These are phyloP conservation scores for Cottus gobio DNA, from an alignment of 2,113 vertebrate genomes.

Conservation along the genomic window DNA sequence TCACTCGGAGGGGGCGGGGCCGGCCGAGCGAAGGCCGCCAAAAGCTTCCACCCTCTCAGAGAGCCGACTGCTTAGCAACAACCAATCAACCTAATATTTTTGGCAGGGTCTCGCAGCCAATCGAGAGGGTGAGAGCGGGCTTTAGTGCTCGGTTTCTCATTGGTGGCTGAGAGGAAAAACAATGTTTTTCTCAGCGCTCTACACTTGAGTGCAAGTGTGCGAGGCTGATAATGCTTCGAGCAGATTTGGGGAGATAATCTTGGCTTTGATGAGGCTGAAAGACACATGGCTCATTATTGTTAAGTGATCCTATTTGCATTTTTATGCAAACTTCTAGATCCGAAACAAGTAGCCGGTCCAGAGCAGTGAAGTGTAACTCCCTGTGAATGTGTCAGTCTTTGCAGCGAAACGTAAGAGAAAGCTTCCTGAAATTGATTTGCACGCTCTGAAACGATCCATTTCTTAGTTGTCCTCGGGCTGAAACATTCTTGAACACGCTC, in stretches of 20 bases:
- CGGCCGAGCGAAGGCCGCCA: constrained; percentile 30
- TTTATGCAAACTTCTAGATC: constrained; percentile 54
- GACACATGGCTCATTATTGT: constrained; percentile 71
- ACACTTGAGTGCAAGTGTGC: constrained; percentile 25
- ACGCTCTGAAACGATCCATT: constrained; percentile 40
- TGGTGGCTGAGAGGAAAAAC: constrained; percentile 59
- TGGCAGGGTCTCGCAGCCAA: constrained; percentile 75
- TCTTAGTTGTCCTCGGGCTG: constrained; percentile 32
- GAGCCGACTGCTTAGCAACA: constrained; percentile 84
- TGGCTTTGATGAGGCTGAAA: constrained; percentile 68
- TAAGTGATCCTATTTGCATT: constrained; percentile 69
- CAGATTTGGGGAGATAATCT: constrained; percentile 68
- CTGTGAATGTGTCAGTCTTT: background rate
- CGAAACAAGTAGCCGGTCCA: constrained; percentile 18
- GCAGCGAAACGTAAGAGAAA: constrained; percentile 26
- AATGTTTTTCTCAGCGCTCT: constrained; percentile 56
- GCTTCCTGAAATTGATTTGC: constrained; percentile 58
- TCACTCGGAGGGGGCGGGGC: constrained; percentile 53
- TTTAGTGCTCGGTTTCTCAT: constrained; percentile 60
- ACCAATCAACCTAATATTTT: constrained; percentile 82
- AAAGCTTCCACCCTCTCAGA: constrained; percentile 69
- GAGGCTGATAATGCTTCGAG: constrained; percentile 52
- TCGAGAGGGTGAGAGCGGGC: constrained; percentile 49
- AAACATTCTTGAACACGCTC: constrained; percentile 50
- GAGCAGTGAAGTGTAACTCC: background rate